Evolutionary conservation across 2,888 invertebrate genomes (phyloP).

Genomic region (Hybos culiciformis): DNA sequence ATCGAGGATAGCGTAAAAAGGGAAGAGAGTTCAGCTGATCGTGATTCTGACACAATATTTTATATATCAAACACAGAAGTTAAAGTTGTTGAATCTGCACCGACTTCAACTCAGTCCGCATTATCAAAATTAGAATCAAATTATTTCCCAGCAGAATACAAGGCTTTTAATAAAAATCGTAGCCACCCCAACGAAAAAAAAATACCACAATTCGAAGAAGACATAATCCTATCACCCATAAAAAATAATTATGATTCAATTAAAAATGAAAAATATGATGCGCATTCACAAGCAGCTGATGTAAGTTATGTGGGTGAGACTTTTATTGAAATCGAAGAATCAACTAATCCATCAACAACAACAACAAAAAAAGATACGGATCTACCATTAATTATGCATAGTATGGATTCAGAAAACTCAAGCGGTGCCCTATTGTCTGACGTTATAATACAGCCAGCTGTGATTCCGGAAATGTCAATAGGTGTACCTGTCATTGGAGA

Average conservation of each 20-base stretch:
- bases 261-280: slow-evolving; percentile 22
- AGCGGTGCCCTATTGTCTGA: slow-evolving; percentile 19
- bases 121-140: slow-evolving; percentile 27
- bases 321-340: slow-evolving; percentile 34
- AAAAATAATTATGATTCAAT: slow-evolving; percentile 27
- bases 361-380: background rate
- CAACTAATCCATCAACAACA: slow-evolving; percentile 10
- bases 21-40: slow-evolving; percentile 19
- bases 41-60: slow-evolving; percentile 36
- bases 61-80: slow-evolving; percentile 37
- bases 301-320: slow-evolving; percentile 36
- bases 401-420: background rate
- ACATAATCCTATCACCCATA: slow-evolving; percentile 30
- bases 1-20: slow-evolving; percentile 11
- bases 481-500: slow-evolving; percentile 36
- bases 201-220: slow-evolving; percentile 23
- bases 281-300: slow-evolving; percentile 28
- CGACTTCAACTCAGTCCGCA: no score
- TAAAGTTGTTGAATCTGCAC: slow-evolving; percentile 33
- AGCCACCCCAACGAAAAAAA: background rate
- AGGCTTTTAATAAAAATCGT: slow-evolving; percentile 6
- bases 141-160: slow-evolving; percentile 29
- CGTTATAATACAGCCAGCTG: slow-evolving; percentile 33
- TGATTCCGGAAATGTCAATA: slow-evolving; percentile 32
- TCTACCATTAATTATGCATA: background rate